A percentile compares a stretch with the other conserved stretches of the same genome.
Evolutionary conservation across 2,797 vertebrate genomes (phyloP).

Genomic region (Amblyopsis hoosieri): DNA sequence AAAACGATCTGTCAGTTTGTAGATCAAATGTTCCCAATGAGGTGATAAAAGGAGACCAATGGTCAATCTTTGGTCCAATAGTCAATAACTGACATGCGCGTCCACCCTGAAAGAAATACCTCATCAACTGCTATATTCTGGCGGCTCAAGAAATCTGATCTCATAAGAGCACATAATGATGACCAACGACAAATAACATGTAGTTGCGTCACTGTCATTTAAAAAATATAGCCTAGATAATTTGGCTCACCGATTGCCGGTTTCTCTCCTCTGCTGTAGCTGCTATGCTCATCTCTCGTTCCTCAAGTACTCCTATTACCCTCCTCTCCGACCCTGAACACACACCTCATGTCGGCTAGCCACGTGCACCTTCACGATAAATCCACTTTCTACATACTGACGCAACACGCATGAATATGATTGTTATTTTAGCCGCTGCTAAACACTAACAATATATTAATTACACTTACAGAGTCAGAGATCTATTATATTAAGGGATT

Average conservation of each 20-base stretch:
- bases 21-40: constrained; percentile 62
- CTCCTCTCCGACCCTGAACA: constrained; percentile 20
- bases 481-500: too few relatives aligned
- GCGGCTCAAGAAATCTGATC: neutral
- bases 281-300: constrained; percentile 17
- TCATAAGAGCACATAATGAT: neutral
- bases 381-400: too few relatives aligned
- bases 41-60: constrained; percentile 52
- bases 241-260: constrained; percentile 44
- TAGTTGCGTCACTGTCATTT: constrained; percentile 8
- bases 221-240: neutral
- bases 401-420: neutral
- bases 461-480: too few relatives aligned
- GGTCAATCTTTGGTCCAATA: constrained; percentile 49
- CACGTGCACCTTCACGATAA: too few relatives aligned
- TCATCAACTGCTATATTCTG: neutral
- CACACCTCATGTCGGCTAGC: neutral
- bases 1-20: constrained; percentile 50
- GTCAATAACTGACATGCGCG: constrained; percentile 43
- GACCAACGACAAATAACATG: neutral
- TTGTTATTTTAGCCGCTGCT: too few relatives aligned
- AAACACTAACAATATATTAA: too few relatives aligned
- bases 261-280: constrained; percentile 17
- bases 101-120: constrained; percentile 15
- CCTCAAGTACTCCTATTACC: constrained; percentile 2